phyloP scores from a whole-genome alignment of 2,888 invertebrate species.

The Eupithecia inturbata region DNA sequence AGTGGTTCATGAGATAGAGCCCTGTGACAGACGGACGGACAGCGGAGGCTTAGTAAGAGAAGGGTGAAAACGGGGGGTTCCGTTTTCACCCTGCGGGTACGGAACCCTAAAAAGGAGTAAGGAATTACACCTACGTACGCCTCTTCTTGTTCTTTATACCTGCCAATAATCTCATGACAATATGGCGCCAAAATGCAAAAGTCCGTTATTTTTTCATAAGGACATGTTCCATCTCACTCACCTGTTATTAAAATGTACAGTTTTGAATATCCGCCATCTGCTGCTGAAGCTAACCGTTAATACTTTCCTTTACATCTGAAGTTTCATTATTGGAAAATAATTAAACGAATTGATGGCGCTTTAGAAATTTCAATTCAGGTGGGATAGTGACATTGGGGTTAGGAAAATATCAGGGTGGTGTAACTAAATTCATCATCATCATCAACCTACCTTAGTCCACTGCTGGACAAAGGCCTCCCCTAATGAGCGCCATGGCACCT shows the following conservation, averaged over 20 bases:
- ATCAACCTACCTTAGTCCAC: too few relatives aligned
- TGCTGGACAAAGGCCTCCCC: too few relatives aligned
- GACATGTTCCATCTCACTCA: constrained; percentile 48
- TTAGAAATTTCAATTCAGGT: neutral
- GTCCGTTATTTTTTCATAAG: constrained; percentile 43
- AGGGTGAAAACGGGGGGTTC: too few relatives aligned
- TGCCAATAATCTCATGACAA: constrained; percentile 5
- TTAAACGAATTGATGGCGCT: constrained; percentile 7
- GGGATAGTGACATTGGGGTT: neutral
- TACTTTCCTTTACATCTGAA: constrained; percentile 1
- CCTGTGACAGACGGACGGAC: too few relatives aligned
- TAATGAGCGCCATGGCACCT: too few relatives aligned
- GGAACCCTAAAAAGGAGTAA: too few relatives aligned
- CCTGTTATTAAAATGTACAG: constrained; percentile 57
- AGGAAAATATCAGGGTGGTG: neutral
- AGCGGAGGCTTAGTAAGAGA: too few relatives aligned
- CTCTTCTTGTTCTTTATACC: neutral
- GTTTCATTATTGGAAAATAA: constrained; percentile 16
- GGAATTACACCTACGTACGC: neutral
- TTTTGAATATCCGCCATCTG: constrained; percentile 57
- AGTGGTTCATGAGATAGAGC: too few relatives aligned
- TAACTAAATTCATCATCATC: too few relatives aligned
- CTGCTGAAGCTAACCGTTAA: constrained; percentile 43
- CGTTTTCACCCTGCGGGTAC: too few relatives aligned
- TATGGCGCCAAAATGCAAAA: constrained; percentile 7